Conservation (phyloP, 2,888 invertebrate species). For the Drosophila formosana region DNA sequence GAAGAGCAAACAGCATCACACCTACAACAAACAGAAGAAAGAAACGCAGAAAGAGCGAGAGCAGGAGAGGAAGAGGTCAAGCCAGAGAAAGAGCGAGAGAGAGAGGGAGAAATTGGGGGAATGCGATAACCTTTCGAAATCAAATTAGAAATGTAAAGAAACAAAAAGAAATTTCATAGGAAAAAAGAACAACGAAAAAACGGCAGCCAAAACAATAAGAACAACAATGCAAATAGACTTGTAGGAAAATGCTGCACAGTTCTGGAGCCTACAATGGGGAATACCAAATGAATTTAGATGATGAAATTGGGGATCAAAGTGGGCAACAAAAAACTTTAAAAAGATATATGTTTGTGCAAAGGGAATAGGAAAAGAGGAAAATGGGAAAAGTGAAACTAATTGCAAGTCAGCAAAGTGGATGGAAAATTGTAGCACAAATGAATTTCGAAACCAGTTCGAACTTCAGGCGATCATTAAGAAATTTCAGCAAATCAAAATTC, state of each 20-base stretch:
- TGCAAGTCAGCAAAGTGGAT: constrained; percentile 8
- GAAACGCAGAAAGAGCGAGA: neutral
- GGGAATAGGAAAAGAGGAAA: neutral
- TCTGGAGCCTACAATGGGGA: constrained; percentile 13
- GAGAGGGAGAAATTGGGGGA: constrained; percentile 1
- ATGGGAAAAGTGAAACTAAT: neutral
- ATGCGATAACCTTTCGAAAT: constrained; percentile 77
- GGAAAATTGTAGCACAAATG: neutral
- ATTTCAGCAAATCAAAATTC: neutral
- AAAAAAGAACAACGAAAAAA: constrained; percentile 11
- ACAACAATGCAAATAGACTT: constrained; percentile 12
- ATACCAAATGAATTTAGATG: constrained; percentile 25
- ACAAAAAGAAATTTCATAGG: constrained; percentile 24
- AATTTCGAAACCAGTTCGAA: neutral
- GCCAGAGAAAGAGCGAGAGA: constrained; percentile 4
- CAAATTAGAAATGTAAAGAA: constrained; percentile 74
- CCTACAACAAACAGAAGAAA: constrained; percentile 55
- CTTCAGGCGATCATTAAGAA: neutral
- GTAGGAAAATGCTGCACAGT: neutral
- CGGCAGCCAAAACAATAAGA: constrained; percentile 13
- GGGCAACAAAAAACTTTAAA: constrained; percentile 7
- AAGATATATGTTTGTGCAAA: neutral
- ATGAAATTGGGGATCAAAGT: constrained; percentile 46
- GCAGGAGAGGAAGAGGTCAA: constrained; percentile 8
- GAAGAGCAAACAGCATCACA: constrained; percentile 46